These are phyloP conservation scores for Agrochola lota DNA, from an alignment of 2,888 invertebrate genomes.

Conservation along the genomic window DNA sequence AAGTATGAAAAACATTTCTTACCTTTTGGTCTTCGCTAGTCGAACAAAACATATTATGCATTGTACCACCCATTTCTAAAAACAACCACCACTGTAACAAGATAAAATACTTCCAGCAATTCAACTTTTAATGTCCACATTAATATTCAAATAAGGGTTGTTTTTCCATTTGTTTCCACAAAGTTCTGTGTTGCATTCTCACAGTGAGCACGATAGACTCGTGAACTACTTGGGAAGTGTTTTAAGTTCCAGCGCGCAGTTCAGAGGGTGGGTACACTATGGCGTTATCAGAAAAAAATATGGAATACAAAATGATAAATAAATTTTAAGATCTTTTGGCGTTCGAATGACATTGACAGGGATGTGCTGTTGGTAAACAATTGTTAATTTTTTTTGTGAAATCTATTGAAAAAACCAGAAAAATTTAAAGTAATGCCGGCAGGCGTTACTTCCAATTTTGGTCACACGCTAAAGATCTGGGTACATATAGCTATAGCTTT, in stretches of 20 bases:
- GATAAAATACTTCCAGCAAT: constrained; percentile 53
- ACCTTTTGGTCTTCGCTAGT: too few relatives aligned
- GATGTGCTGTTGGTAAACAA: neutral
- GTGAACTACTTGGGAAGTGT: constrained; percentile 48
- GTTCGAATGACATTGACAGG: neutral
- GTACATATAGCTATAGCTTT: too few relatives aligned
- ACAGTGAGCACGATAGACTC: constrained; percentile 44
- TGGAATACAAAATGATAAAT: too few relatives aligned
- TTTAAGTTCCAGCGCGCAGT: constrained; percentile 42
- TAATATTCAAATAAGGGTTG: constrained; percentile 56
- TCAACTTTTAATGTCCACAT: constrained; percentile 44
- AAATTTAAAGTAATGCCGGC: too few relatives aligned
- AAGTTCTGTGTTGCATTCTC: constrained; percentile 52
- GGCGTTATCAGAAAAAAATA: neutral
- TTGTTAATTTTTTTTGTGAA: neutral
- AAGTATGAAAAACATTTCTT: too few relatives aligned
- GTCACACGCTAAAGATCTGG: too few relatives aligned
- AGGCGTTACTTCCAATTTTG: neutral
- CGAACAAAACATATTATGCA: too few relatives aligned
- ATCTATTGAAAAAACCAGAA: neutral
- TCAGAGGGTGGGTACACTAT: neutral
- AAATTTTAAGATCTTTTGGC: neutral
- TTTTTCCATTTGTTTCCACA: constrained; percentile 48
- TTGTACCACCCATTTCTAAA: neutral
- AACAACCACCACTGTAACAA: neutral